Base-by-base conservation (phyloP, 2,888 invertebrate genomes). In the Macrosoma leucophasiata region DNA sequence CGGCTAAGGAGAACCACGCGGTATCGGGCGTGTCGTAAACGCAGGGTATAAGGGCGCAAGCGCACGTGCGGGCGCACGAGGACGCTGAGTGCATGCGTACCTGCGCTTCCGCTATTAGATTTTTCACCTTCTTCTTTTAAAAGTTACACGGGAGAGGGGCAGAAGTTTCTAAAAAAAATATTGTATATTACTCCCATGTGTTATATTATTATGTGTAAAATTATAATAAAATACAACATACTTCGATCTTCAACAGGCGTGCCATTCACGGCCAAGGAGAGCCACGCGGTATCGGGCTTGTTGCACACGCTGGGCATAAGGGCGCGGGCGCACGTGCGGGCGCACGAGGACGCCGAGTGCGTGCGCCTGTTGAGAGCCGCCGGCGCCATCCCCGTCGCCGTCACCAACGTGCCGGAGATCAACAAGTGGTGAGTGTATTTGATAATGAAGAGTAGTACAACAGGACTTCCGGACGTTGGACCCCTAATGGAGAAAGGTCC, bases 331-430 rank as follows among this genome's bases (percentile, higher is more conserved):
- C 84, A 88, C 43, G 62, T 81, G 22, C 86, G 87, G 8, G 90
- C 93, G 0, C 55, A 77, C 0, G 87, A 88, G 36, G 96, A 97
- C 82, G 95, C 97, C 0, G 91, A 91, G 50, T 76, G 91, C 40
- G 91, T 97, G 14, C 73, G 85, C 0, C 64, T 89, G 20, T 66
- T 97, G 73, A 90, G 89, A 51, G 81, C 86, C 11, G 92, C 95
- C 13, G 98, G 98, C 1, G 97, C 89, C 3, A 93, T 98, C 38
- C 88, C 95, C 0, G 72, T 97, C 13, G 96, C 92, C 2, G 90
- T 93, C 25, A 95, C 96, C n/a, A 98, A 97, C 68, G 89, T 96
- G 18, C 96, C 97, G 0, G 97, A 97, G 75, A 84, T 97, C 18
- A 97, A 97, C 75, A 89, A 96, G 75, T 98, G 98, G 94, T 81